Base-by-base conservation (phyloP, 2,113 vertebrate species). In the Tetraodon nigroviridis region DNA sequence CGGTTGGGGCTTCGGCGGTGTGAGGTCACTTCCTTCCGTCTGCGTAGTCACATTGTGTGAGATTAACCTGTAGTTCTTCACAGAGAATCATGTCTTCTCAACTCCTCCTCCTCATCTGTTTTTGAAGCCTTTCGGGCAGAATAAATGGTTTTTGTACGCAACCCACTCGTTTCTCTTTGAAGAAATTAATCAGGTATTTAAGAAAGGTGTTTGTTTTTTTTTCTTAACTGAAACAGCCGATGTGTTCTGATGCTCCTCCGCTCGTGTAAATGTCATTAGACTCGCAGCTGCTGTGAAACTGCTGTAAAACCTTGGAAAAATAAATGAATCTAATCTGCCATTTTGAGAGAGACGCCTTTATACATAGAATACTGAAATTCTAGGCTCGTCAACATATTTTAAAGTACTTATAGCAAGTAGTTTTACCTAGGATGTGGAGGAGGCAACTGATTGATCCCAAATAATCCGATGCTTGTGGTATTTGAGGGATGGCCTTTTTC, bases 61-160 rank as follows among this genome's bases (percentile, higher is more conserved):
- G 58, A 58, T 69, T 17, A 61, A 60, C 54, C 4, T 40, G 41
- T 73, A 60, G 73, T 65, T 46, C 64, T 72, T 81, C 69, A 79
- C 62, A 66, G 73, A 57, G 79, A 52, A 47, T 55, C 67, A 71
- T 51, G 63, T 55, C 53, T 42, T 41, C 71, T 24, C 14, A 17
- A 47, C 48, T 58, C 64, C 61, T 67, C 19, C n/a, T 51, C 61
- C 73, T 81, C 51, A 61, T 67, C 51, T 71, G 71, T 86, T 89
- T 46, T 88, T 81, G 73, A 85, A 86, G 80, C 83, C 80, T 87
- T 89, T 91, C 78, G 83, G 85, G 77, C 51, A 69, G 69, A 88
- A 79, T 71, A 37, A 37, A 37, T 37, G 32, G 32, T 37, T 37
- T 37, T 37, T 37, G 32, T 32, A 37, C 12, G 32, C 32, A 12